A percentile compares a stretch with the other conserved stretches of the same genome.
These are phyloP conservation scores for Popillia japonica DNA, from an alignment of 1,140 invertebrate species.

Conservation along the genomic window DNA sequence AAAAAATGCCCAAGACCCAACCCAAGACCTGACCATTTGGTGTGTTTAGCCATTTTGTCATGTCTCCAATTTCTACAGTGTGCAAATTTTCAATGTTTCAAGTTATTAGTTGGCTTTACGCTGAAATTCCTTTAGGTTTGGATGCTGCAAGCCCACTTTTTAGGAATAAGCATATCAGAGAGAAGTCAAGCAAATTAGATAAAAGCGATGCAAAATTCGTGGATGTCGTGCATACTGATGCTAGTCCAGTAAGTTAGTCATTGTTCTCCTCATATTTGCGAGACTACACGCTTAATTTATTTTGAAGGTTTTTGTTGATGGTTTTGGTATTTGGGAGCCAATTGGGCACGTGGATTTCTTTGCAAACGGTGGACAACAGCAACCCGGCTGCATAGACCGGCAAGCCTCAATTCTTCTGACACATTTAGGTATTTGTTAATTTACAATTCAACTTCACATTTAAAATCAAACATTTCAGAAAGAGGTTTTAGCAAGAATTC, in stretches of 20 bases:
- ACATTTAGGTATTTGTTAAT: conserved; percentile 52
- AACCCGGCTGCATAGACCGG: conserved; percentile 71
- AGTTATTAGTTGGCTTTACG: too few species aligned
- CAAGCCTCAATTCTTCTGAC: conserved; percentile 57
- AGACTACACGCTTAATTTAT: background rate
- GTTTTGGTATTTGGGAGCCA: conserved; percentile 59
- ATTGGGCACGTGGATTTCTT: conserved; percentile 75
- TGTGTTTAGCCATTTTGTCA: too few species aligned
- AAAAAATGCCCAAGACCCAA: too few species aligned
- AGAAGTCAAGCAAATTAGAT: conserved; percentile 71
- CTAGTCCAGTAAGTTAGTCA: conserved; percentile 63
- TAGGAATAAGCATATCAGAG: conserved; percentile 64
- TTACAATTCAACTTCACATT: background rate
- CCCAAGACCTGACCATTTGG: too few species aligned
- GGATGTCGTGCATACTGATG: conserved; percentile 88
- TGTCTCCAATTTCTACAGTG: too few species aligned
- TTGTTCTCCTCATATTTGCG: too few species aligned
- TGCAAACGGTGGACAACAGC: conserved; percentile 75
- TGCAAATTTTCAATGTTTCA: too few species aligned
- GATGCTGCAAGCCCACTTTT: conserved; percentile 77
- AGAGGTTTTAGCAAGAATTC: conserved; percentile 57
- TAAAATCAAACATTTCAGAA: conserved; percentile 46
- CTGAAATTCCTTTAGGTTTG: conserved; percentile 60
- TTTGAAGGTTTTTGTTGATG: conserved; percentile 56
- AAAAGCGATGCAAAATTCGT: conserved; percentile 83